Evolutionary conservation across 2,888 invertebrate genomes (phyloP).

Genomic region (Sisyra terminalis): DNA sequence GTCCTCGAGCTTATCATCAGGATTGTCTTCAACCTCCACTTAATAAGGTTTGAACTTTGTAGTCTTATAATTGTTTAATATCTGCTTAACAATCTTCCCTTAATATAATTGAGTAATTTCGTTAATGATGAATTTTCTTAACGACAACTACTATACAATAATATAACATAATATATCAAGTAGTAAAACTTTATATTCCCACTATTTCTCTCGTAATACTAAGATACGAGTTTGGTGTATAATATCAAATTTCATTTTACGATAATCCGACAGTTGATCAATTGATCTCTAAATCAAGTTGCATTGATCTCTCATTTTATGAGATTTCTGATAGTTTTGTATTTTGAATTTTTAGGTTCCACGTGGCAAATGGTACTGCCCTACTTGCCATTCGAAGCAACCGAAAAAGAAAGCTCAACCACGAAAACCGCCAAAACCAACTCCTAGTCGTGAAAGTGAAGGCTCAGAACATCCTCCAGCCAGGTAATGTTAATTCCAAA

Average conservation of each 20-base stretch:
- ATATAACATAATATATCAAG: too few species aligned
- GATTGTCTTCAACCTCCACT: conserved; percentile 85
- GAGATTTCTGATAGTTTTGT: not conserved
- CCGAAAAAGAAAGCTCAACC: conserved; percentile 39
- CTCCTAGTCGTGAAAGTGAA: conserved; percentile 32
- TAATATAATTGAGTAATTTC: too few species aligned
- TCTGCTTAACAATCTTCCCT: not conserved
- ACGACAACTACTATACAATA: too few species aligned
- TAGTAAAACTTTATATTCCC: too few species aligned
- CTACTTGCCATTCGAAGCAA: conserved; percentile 71
- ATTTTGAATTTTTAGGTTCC: conserved; percentile 38
- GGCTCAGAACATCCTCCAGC: conserved; percentile 36
- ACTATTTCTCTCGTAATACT: too few species aligned
- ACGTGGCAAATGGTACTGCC: conserved; percentile 79
- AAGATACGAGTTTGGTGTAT: too few species aligned
- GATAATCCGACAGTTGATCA: too few species aligned
- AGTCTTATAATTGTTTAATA: conserved; percentile 6
- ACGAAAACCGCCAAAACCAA: conserved; percentile 17
- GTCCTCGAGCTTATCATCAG: conserved; percentile 82
- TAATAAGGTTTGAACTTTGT: conserved; percentile 39
- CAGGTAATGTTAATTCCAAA: conserved; percentile 22
- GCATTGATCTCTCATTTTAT: too few species aligned
- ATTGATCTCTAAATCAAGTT: too few species aligned
- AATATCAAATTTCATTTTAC: too few species aligned
- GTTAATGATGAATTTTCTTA: too few species aligned